These are phyloP conservation scores for Helostoma temminkii DNA, from an alignment of 2,797 vertebrate genomes.

Conservation along the genomic window DNA sequence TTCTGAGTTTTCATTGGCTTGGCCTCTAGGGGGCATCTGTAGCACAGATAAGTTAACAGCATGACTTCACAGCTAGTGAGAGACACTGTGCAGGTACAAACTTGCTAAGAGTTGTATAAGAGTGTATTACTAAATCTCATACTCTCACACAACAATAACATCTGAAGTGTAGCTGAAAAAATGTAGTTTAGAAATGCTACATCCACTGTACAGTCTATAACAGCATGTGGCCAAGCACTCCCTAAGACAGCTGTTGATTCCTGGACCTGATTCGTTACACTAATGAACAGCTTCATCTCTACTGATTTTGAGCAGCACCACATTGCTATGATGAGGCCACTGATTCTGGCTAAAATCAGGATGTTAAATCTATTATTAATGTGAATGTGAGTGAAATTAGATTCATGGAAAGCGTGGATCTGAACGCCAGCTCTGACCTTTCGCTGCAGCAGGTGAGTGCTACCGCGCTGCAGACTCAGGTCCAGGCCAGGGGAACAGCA, in stretches of 20 bases:
- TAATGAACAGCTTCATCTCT: too few relatives aligned
- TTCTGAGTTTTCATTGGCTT: slow-evolving; percentile 68
- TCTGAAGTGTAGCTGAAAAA: not conserved
- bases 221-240: slow-evolving; percentile 13
- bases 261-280: too few relatives aligned
- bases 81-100: slow-evolving; percentile 29
- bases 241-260: too few relatives aligned
- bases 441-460: slow-evolving; percentile 35
- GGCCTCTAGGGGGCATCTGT: slow-evolving; percentile 75
- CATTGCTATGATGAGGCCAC: too few relatives aligned
- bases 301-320: too few relatives aligned
- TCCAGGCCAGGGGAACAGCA: slow-evolving; percentile 82
- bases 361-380: not conserved
- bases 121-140: slow-evolving; percentile 3
- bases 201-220: slow-evolving; percentile 9
- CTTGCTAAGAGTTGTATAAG: slow-evolving; percentile 29
- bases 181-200: not conserved
- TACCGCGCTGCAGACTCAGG: slow-evolving; percentile 61
- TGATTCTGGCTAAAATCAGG: too few relatives aligned
- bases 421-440: slow-evolving; percentile 69
- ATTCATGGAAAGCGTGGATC: too few relatives aligned
- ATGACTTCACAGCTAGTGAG: slow-evolving; percentile 1
- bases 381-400: not conserved
- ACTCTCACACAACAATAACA: slow-evolving; percentile 12
- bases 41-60: slow-evolving; percentile 29